Base-by-base conservation (phyloP, 2,113 vertebrate species). In the Phocoena phocoena region DNA sequence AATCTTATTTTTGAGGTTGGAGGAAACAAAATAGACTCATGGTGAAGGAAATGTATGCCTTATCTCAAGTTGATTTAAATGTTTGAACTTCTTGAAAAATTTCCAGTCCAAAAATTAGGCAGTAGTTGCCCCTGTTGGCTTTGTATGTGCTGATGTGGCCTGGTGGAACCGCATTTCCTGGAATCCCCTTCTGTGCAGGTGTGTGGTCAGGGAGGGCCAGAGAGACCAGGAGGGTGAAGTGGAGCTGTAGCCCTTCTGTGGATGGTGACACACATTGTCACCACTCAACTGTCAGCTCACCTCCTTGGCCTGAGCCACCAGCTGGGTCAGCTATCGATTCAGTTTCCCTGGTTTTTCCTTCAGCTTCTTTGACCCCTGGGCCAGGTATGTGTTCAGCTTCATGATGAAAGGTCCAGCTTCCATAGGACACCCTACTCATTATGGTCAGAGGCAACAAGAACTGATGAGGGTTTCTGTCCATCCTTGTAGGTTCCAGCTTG, bases 401-500 rank as follows among this genome's bases (percentile, higher is more conserved):
- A 0, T 15, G 11, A 18, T 0, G 41, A 23, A 55, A n/a, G n/a
- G 5, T 1, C 2, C 8, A 4, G 20, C 47, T 23, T 9, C 41
- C 33, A 15, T 2, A 58, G 26, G 26, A 5, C 4, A 15, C 13
- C 0, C 8, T 55, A 4, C 2, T 63, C 26, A 4, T 5, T 38
- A 10, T 1, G 2, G 33, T 23, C 26, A 2, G 36, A 26, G 8
- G 21, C 38, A n/a, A 28, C 5, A 55, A 20, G 65, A 68, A n/a
- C 6, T 0, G 6, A 26, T 0, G 0, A 1, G 1, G 14, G 3
- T 28, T 53, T 53, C 36, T 10, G 4, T 20, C 8, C 25, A 12
- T 50, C 33, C 20, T 23, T 2, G 0, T 23, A 15, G 2, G 31
- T 53, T 53, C 50, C 70, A 60, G 14, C 4, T n/a, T 31, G 0